Evolutionary conservation across 2,888 invertebrate species (phyloP), one percentile per base, ranked within the genome.

Genomic region (Heliconius sara): DNA sequence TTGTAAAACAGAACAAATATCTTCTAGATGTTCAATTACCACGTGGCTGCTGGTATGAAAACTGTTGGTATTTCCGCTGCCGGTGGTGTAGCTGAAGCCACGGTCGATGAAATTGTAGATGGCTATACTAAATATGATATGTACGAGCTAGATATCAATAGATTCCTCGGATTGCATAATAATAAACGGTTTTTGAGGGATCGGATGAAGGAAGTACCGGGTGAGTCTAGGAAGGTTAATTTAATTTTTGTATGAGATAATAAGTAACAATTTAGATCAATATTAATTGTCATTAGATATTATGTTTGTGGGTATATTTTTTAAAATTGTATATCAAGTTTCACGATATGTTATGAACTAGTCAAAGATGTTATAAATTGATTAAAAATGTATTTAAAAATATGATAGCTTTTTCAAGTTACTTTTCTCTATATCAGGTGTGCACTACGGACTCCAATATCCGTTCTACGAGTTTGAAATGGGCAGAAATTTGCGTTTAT

Each of bases 41-140:
- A 97, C 90, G 97, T 99, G 66, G 99, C 99, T 0, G 98, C 99
- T 65, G 99, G 99, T 4, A 98, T 99, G 97, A 99, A 99, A 95
- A 98, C 99, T 0, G 97, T 98, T 52, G 99, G 99, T n/a, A 97
- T 99, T 72, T 98, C 98, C 1, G 98, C 98, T 13, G 98, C 99
- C 0, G 99, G 99, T 0, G 99, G 99, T 7, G 97, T 99, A n/a
- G 99, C 99, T 0, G 96, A 97, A 86, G 97, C 98, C 1, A 97
- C 99, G 0, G 98, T 98, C 0, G 98, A 99, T 90, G 96, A 98
- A 88, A 98, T 99, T 70, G 96, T 97, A 0, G 97, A 97, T 83
- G 98, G 98, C 0, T 96, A 97, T 83, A 97, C 98, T 0, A 96
- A 96, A 47, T 95, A 97, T 84, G 99, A 99, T 89, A 96, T 99